These are phyloP conservation scores for Leptura quadrifasciata DNA, from an alignment of 2,888 invertebrate genomes.

Conservation along the genomic window DNA sequence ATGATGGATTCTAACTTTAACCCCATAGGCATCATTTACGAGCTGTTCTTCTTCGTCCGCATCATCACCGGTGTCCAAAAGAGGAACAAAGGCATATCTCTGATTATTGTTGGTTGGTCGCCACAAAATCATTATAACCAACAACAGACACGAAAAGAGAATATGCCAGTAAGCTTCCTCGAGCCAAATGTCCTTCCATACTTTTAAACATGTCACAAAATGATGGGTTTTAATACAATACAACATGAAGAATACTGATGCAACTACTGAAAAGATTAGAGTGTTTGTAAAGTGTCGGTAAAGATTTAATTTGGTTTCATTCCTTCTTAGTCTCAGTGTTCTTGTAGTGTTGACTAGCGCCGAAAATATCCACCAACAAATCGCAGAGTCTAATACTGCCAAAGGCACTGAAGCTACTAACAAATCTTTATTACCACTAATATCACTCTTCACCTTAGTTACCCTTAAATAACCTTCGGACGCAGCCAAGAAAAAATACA, in stretches of 20 bases:
- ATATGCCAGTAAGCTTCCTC: slow-evolving; percentile 98
- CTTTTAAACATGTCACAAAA: slow-evolving; percentile 84
- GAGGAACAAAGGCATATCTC: slow-evolving; percentile 94
- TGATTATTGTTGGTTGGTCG: slow-evolving; percentile 97
- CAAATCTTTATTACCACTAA: slow-evolving; percentile 75
- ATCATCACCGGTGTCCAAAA: slow-evolving; percentile 88
- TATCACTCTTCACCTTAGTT: slow-evolving; percentile 78
- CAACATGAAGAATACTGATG: slow-evolving; percentile 94
- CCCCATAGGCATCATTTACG: slow-evolving; percentile 90
- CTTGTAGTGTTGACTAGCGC: slow-evolving; percentile 92
- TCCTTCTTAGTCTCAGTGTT: slow-evolving; percentile 90
- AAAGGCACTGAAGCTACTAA: slow-evolving; percentile 90
- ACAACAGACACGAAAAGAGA: slow-evolving; percentile 89
- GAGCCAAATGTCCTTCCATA: slow-evolving; percentile 95
- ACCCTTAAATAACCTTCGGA: slow-evolving; percentile 91
- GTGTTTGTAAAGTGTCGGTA: slow-evolving; percentile 97
- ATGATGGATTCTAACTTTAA: slow-evolving; percentile 80
- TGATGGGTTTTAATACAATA: slow-evolving; percentile 92
- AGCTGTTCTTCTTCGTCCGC: slow-evolving; percentile 88
- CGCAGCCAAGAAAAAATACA: slow-evolving; percentile 90
- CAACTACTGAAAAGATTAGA: slow-evolving; percentile 91
- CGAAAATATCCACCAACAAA: slow-evolving; percentile 96
- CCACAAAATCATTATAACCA: slow-evolving; percentile 97
- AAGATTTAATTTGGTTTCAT: slow-evolving; percentile 90
- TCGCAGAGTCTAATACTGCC: slow-evolving; percentile 88